A percentile compares a stretch with the other conserved stretches of the same genome.
phyloP scores from a whole-genome alignment of 2,888 invertebrate genomes.

The Bellardia bayeri region DNA sequence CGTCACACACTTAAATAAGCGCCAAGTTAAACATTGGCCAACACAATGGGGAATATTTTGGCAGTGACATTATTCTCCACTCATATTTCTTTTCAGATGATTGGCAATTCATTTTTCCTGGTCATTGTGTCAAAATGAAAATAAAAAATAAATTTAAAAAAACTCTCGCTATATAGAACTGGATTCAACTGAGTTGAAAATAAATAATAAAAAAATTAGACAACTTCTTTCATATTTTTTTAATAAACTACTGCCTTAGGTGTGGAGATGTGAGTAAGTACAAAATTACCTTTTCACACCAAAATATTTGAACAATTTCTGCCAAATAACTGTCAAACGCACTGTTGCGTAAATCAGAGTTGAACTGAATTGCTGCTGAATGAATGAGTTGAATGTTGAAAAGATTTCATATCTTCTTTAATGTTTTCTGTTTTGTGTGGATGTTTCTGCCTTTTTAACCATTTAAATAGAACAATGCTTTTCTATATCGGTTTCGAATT shows the following conservation, averaged over 20 bases:
- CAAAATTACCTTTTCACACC: conserved; percentile 32
- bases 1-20: background rate
- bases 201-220: conserved; percentile 17
- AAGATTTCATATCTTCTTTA: conserved; percentile 27
- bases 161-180: background rate
- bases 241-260: conserved; percentile 11
- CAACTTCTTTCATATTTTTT: conserved; percentile 9
- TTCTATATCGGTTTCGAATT: conserved; percentile 12
- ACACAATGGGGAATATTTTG: conserved; percentile 55
- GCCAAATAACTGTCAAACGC: conserved; percentile 68
- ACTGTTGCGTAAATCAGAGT: conserved; percentile 63
- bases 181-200: conserved; percentile 43
- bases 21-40: conserved; percentile 27
- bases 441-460: background rate
- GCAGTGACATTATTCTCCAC: conserved; percentile 53
- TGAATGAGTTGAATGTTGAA: conserved; percentile 52
- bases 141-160: background rate
- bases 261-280: background rate
- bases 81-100: conserved; percentile 64
- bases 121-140: conserved; percentile 59
- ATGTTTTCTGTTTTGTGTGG: background rate
- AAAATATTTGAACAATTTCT: conserved; percentile 52
- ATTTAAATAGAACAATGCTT: conserved; percentile 22
- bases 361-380: conserved; percentile 51
- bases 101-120: conserved; percentile 62